Base-by-base conservation (phyloP, 2,113 vertebrate species). In the Melanerpes aurifrons region DNA sequence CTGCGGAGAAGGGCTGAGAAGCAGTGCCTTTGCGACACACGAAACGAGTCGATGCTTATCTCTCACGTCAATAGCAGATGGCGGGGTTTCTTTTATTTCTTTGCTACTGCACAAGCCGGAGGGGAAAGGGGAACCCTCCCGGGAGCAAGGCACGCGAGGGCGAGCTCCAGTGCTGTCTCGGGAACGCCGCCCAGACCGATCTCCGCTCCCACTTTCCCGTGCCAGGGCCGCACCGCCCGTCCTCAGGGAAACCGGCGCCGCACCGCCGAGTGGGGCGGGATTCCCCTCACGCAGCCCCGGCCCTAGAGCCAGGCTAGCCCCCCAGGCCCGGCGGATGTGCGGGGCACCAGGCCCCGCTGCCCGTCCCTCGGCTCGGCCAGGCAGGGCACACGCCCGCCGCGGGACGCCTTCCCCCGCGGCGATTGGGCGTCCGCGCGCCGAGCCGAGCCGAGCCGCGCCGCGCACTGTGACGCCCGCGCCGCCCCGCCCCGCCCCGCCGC, bases 1-100 rank as follows among this genome's bases (percentile, higher is more conserved):
- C 26, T 4, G 7, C 29, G 7, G 21, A 12, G 11, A 48, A 69
- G 14, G 32, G 3, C 6, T 40, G 12, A 1, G 32, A 11, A 6
- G 26, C 7, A 4, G 8, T 3, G 20, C 1, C 9, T 47, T 28
- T 7, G n/a, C 22, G 3, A 6, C 2, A 2, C 0, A 37, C 19
- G 15, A 9, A 7, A 13, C 6, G 4, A 10, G 7, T 4, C 26
- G 45, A 5, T 3, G 28, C 15, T 7, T 8, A 5, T 15, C 35
- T 18, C 18, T 11, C 7, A 19, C 3, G n/a, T 12, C 12, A 19
- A 19, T 1, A 5, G 19, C 26, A 26, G 12, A 5, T 5, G 61
- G 15, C 15, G 32, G 50, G 48, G 5, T 53, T 26, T n/a, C 15
- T 29, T 31, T 37, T 7, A 9, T 22, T 5, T 9, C 29, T 21